Evolutionary conservation across 2,797 vertebrate species (phyloP).

Genomic region (Echeneis naucrates): DNA sequence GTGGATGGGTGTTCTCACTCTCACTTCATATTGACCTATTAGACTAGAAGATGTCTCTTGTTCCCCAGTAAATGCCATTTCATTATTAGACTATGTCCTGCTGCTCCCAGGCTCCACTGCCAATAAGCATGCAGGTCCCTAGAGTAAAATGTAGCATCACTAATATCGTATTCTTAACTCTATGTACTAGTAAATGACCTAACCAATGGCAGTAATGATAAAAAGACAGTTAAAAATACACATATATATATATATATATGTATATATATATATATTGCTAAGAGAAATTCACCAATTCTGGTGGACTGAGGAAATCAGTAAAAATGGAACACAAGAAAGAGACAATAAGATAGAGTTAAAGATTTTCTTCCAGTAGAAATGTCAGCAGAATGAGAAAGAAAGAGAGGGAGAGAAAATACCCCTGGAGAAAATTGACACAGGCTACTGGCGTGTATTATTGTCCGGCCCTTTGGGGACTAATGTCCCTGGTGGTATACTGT

Average conservation of each 20-base stretch:
- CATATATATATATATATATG: too few relatives aligned
- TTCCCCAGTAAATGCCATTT: constrained; percentile 53
- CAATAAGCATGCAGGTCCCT: constrained; percentile 25
- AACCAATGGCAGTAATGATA: constrained; percentile 31
- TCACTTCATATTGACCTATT: constrained; percentile 56
- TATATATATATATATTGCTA: neutral
- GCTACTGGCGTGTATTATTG: constrained; percentile 25
- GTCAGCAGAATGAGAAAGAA: constrained; percentile 18
- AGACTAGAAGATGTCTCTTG: constrained; percentile 46
- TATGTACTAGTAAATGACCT: constrained; percentile 30
- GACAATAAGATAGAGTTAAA: neutral
- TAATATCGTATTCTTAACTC: constrained; percentile 21
- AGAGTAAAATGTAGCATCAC: constrained; percentile 29
- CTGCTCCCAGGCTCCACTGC: constrained; percentile 39
- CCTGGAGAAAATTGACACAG: constrained; percentile 11
- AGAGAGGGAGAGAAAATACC: constrained; percentile 15
- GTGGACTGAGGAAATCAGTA: constrained; percentile 15
- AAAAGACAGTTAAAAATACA: constrained; percentile 22
- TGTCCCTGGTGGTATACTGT: constrained; percentile 2
- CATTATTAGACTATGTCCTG: constrained; percentile 52
- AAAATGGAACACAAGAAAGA: constrained; percentile 12
- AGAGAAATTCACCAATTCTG: constrained; percentile 13
- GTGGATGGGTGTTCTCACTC: constrained; percentile 22
- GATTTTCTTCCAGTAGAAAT: neutral
- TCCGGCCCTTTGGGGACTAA: constrained; percentile 8